phyloP scores from a whole-genome alignment of 2,113 vertebrate species.

The Gallinago paraguaiae region DNA sequence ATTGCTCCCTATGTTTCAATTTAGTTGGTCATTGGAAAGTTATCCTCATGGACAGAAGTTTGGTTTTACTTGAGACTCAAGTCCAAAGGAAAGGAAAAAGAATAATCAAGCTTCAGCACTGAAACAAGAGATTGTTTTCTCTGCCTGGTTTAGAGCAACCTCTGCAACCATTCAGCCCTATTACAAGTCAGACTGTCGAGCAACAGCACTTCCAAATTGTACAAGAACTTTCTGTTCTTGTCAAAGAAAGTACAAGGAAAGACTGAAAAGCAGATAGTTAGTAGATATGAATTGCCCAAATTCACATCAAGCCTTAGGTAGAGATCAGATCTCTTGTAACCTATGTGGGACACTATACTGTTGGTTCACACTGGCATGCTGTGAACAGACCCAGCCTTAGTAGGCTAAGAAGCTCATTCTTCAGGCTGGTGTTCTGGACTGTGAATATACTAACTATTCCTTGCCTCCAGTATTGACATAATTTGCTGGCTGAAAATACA shows the following conservation, averaged over 20 bases:
- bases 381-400: neutral
- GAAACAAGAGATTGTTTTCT: neutral
- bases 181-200: neutral
- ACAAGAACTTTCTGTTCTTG: neutral
- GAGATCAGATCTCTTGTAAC: neutral
- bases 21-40: neutral
- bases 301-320: neutral
- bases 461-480: neutral
- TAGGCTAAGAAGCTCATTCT: neutral
- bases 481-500: neutral
- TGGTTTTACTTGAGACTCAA: neutral
- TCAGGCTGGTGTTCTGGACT: neutral
- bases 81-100: neutral
- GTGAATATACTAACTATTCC: neutral
- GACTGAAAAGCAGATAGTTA: neutral
- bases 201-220: neutral
- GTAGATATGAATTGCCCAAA: neutral
- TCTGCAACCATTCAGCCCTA: neutral
- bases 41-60: rapidly evolving
- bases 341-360: rapidly evolving
- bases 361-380: neutral
- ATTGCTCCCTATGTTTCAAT: neutral
- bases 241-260: neutral
- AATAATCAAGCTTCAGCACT: neutral
- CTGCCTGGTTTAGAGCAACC: neutral